Evolutionary conservation across 2,113 vertebrate genomes (phyloP).

Genomic region (Urocynchramus pylzowi): DNA sequence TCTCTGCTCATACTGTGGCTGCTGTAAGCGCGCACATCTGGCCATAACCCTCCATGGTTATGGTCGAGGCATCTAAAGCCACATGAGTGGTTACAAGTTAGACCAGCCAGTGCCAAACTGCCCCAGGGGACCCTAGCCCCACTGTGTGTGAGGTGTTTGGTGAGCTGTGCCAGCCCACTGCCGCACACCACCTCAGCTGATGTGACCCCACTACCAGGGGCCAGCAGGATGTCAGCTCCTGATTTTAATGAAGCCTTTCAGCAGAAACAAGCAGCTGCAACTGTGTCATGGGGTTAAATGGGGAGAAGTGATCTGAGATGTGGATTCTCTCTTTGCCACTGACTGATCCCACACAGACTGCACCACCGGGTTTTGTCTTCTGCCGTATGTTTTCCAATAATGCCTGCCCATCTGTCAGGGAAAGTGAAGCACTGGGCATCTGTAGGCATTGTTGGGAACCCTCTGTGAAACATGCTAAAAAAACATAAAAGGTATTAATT

Average conservation of each 20-base stretch:
- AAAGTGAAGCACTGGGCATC: not conserved
- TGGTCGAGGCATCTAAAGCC: not conserved
- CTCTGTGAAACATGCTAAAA: not conserved
- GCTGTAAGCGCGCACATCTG: fast-evolving
- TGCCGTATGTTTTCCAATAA: slow-evolving; percentile 8
- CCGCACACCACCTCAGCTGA: fast-evolving
- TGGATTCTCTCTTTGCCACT: not conserved
- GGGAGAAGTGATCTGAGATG: not conserved
- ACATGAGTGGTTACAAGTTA: fast-evolving
- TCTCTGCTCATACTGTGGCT: fast-evolving
- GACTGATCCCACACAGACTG: not conserved
- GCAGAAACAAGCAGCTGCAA: fast-evolving
- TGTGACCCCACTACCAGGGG: fast-evolving
- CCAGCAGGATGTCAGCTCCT: not conserved
- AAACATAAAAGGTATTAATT: not conserved
- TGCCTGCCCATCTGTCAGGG: not conserved
- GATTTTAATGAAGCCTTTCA: not conserved
- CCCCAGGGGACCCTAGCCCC: not conserved
- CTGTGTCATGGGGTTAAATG: not conserved
- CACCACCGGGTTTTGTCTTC: not conserved
- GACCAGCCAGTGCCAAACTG: not conserved
- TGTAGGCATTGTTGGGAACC: slow-evolving; percentile 9
- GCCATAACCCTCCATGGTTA: fast-evolving
- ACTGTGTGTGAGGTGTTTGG: fast-evolving
- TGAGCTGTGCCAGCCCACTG: not conserved